A percentile compares a stretch with the other conserved stretches of the same genome.
Conservation (phyloP, 2,888 invertebrate genomes). For the Scotopteryx bipunctaria region DNA sequence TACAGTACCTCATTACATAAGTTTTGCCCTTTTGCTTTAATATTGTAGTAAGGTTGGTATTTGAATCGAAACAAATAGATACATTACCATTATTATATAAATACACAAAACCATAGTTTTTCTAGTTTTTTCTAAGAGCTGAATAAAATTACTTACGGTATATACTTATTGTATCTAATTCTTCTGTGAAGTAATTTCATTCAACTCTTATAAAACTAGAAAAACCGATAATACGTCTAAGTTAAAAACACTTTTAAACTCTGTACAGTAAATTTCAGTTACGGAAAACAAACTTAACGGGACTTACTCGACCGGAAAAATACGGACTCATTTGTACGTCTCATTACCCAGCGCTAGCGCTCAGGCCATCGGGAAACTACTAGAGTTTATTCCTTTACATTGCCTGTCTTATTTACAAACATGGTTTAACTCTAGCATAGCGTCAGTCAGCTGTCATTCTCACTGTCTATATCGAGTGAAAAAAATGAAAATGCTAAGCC, state of each 20-base stretch:
- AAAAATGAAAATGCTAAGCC: background rate
- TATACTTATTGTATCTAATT: too few relatives aligned
- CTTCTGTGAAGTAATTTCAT: too few relatives aligned
- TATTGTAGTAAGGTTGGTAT: too few relatives aligned
- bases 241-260: slow-evolving; percentile 7
- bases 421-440: background rate
- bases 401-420: slow-evolving; percentile 16
- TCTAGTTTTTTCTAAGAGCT: too few relatives aligned
- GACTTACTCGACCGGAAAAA: slow-evolving; percentile 37
- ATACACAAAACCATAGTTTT: too few relatives aligned
- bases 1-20: too few relatives aligned
- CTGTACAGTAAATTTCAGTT: slow-evolving; percentile 35
- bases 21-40: too few relatives aligned
- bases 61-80: too few relatives aligned
- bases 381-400: slow-evolving; percentile 38
- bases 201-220: background rate
- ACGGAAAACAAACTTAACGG: slow-evolving; percentile 38
- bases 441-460: background rate
- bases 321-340: slow-evolving; percentile 42
- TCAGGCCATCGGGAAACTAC: slow-evolving; percentile 36
- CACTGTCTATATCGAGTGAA: background rate
- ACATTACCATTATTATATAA: too few relatives aligned
- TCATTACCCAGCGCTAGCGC: slow-evolving; percentile 36
- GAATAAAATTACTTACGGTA: too few relatives aligned
- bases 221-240: slow-evolving; percentile 2